These are phyloP conservation scores for Polydrusus cervinus DNA, from an alignment of 2,888 invertebrate genomes.

Conservation along the genomic window DNA sequence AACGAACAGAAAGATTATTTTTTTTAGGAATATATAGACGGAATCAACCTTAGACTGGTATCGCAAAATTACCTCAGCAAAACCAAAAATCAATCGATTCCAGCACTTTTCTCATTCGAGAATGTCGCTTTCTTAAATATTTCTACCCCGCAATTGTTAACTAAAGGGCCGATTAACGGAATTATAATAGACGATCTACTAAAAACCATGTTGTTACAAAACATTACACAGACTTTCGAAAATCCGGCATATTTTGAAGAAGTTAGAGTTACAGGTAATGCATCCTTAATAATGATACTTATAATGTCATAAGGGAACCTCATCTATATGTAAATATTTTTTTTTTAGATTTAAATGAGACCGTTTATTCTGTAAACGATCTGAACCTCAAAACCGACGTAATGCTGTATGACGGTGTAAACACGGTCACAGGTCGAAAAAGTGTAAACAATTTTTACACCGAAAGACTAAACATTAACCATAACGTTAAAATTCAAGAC, in stretches of 20 bases:
- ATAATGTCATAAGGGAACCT: too few species aligned
- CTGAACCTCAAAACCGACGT: conserved; percentile 73
- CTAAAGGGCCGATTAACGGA: conserved; percentile 65
- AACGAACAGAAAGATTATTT: too few species aligned
- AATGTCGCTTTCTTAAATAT: conserved; percentile 68
- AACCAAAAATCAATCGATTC: conserved; percentile 71
- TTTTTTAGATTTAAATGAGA: conserved; percentile 50
- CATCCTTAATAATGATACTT: not conserved
- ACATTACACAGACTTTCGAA: conserved; percentile 70
- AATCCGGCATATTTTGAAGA: conserved; percentile 61
- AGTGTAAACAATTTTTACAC: conserved; percentile 67
- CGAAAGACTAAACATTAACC: conserved; percentile 66
- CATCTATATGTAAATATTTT: too few species aligned
- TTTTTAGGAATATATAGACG: conserved; percentile 72
- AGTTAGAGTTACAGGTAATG: conserved; percentile 59
- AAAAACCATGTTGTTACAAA: conserved; percentile 68
- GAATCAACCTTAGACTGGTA: conserved; percentile 71
- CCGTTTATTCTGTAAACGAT: conserved; percentile 71
- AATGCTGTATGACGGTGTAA: conserved; percentile 69
- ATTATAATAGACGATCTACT: conserved; percentile 71
- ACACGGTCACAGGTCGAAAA: conserved; percentile 71
- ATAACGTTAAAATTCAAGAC: conserved; percentile 68
- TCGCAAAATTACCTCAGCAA: conserved; percentile 74
- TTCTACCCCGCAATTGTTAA: conserved; percentile 63
- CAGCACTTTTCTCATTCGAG: conserved; percentile 70